Base-by-base conservation (phyloP, 2,797 vertebrate species). In the Lophotriccus pileatus region DNA sequence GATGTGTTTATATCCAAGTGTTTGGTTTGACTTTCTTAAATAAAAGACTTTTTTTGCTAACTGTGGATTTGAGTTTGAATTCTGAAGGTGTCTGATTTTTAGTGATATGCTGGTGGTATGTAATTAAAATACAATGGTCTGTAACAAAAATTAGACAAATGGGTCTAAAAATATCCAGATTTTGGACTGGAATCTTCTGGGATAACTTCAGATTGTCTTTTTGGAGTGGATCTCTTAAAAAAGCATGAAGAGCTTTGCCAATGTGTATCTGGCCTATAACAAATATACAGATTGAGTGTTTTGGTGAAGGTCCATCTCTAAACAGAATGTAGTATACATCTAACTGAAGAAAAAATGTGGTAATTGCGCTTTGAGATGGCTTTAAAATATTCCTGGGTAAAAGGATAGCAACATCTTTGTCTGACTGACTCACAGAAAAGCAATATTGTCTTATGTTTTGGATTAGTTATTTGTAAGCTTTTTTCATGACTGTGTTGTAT, bases 281-380 rank as follows among this genome's bases (percentile, higher is more conserved):
- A 9, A 84, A 84, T 88, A 49, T 28, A 67, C 89, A 94, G 91
- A 94, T 94, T 86, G 87, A 90, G 78, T 84, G 90, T 87, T 95
- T 80, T 90, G 84, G 80, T 95, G 88, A 93, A 93, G 91, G 92
- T 92, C 89, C 93, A 90, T 96, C 94, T 96, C 91, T 91, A 78
- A 84, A 43, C 25, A 76, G 76, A 84, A 46, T 25, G 4, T 12
- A 39, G 8, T 44, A 8, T 32, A 9, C 22, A 23, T 91, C 46
- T 89, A 74, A 56, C 30, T 66, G 59, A 73, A 84, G 62, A 49
- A 76, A 73, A 91, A 27, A 0, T 2, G 5, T 2, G 3, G 6
- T 59, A 32, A 44, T 50, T 52, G 28, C 78, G 37, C 58, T 83
- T 79, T 80, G 91, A 93, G 73, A 72, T 77, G 73, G 58, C 66